A percentile compares a stretch with the other conserved stretches of the same genome.
Evolutionary conservation across 2,888 invertebrate species (phyloP).

Genomic region (Eristalis pertinax): DNA sequence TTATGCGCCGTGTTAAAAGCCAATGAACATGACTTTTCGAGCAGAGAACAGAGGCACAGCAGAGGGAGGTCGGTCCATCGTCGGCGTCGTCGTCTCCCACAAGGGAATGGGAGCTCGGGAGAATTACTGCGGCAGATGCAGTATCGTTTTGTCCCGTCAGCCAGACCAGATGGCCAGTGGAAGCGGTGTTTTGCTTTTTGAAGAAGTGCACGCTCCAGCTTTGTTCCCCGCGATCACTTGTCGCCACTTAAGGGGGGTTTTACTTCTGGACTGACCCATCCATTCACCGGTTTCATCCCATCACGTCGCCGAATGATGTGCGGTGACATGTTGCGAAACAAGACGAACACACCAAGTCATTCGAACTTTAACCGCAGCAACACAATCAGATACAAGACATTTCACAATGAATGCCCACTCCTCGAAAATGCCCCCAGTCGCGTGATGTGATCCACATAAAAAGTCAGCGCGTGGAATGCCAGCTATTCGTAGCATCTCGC

Average conservation of each 20-base stretch:
- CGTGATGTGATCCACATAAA: not conserved
- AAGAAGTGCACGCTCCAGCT: not conserved
- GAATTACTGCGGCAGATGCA: conserved; percentile 40
- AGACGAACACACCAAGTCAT: not conserved
- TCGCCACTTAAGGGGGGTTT: too few species aligned
- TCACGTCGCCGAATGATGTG: not conserved
- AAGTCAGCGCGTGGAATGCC: not conserved
- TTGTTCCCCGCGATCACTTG: not conserved
- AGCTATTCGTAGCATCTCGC: conserved; percentile 7
- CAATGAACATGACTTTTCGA: conserved; percentile 66
- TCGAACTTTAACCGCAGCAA: not conserved
- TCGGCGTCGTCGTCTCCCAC: conserved; percentile 27
- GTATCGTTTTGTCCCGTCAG: conserved; percentile 4
- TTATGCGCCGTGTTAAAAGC: conserved; percentile 65
- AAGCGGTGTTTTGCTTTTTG: not conserved
- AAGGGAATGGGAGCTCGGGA: not conserved
- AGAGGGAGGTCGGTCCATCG: not conserved
- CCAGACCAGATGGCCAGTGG: not conserved
- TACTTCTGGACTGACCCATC: not conserved
- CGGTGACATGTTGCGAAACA: not conserved
- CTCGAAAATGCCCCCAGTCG: not conserved
- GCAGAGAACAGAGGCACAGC: conserved; percentile 25
- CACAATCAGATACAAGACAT: conserved; percentile 5
- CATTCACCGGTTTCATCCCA: not conserved
- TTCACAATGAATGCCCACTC: not conserved